These are phyloP conservation scores for Carettochelys insculpta DNA, from an alignment of 2,113 vertebrate species.

Conservation along the genomic window DNA sequence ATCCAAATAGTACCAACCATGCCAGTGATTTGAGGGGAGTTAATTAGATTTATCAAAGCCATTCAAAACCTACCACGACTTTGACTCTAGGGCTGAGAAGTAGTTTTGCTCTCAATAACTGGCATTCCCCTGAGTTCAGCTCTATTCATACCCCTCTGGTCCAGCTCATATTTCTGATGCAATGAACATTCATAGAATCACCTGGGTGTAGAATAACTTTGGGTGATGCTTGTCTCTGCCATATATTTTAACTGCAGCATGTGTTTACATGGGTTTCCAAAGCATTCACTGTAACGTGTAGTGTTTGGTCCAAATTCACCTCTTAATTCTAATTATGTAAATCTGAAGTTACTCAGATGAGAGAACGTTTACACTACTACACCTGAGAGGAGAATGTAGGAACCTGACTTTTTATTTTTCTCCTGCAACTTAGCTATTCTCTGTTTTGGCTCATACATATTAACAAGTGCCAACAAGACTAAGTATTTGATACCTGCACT, in stretches of 20 bases:
- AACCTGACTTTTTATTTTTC: constrained; percentile 22
- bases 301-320: background rate
- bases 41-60: background rate
- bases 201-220: background rate
- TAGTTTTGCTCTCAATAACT: background rate
- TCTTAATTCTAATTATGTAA: background rate
- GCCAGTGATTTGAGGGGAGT: background rate
- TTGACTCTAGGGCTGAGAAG: background rate
- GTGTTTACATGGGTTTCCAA: background rate
- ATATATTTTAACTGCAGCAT: background rate
- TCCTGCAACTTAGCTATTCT: constrained; percentile 22
- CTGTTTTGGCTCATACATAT: constrained; percentile 39
- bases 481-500: constrained; percentile 66
- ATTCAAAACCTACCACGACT: background rate
- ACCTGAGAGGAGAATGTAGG: background rate
- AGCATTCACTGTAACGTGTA: background rate
- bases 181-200: background rate
- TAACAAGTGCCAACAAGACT: constrained; percentile 54
- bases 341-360: constrained; percentile 28
- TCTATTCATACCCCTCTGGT: background rate
- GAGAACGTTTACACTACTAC: background rate
- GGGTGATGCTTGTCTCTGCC: background rate
- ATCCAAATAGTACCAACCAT: background rate
- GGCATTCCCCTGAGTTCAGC: background rate
- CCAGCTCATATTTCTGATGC: background rate